Conservation (phyloP, 2,113 vertebrate genomes). For the Python bivittatus region DNA sequence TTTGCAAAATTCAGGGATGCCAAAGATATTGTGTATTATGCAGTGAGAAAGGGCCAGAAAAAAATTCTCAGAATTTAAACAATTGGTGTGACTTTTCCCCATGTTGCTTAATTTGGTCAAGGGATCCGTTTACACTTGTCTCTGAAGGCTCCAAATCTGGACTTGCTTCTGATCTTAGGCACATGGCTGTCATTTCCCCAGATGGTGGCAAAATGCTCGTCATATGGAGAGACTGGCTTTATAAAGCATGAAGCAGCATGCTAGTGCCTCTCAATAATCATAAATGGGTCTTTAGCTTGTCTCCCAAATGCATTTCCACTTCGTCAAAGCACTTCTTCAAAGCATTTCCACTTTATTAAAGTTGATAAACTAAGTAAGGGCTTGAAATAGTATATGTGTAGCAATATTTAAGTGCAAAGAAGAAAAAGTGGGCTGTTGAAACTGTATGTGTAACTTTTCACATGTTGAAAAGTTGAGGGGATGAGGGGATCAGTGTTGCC, state of each 20-base stretch:
- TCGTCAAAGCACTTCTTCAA: conserved; percentile 13
- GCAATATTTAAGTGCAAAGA: neutral
- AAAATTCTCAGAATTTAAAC: neutral
- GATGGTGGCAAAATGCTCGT: conserved; percentile 15
- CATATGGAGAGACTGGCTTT: conserved; percentile 28
- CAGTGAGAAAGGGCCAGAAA: neutral
- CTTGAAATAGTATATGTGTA: neutral
- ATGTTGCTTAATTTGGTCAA: neutral
- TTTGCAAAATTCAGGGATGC: conserved; percentile 40
- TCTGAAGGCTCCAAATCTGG: conserved; percentile 14
- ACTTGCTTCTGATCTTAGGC: conserved; percentile 8
- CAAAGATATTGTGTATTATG: neutral
- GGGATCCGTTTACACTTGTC: neutral
- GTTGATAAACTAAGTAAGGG: conserved; percentile 8
- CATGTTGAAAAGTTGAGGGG: too few species aligned
- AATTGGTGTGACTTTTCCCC: neutral
- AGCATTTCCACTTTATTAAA: neutral
- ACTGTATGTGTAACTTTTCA: neutral
- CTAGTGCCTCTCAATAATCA: conserved; percentile 3
- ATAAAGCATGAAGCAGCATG: neutral
- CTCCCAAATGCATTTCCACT: conserved; percentile 27
- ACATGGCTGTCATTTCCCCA: conserved; percentile 44
- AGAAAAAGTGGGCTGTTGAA: neutral
- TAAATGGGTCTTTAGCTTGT: conserved; percentile 21
- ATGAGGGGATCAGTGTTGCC: neutral